These are phyloP conservation scores for Grantiella picta DNA, from an alignment of 2,113 vertebrate genomes.

Conservation along the genomic window DNA sequence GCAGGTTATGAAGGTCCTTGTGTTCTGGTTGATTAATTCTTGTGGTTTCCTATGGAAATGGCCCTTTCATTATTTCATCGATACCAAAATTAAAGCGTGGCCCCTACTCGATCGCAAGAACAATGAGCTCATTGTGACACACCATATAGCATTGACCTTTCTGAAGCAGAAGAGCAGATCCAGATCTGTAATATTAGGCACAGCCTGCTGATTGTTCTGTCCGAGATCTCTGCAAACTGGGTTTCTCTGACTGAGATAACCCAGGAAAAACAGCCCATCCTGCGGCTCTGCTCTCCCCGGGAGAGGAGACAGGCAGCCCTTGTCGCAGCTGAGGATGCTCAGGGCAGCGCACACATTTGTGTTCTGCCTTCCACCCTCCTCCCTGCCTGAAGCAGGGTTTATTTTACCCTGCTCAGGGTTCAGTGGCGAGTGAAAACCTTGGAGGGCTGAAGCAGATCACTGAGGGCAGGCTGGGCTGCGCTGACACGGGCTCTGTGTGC, in stretches of 20 bases:
- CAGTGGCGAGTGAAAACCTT: neutral
- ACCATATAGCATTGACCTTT: neutral
- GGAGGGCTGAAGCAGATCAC: fast-evolving
- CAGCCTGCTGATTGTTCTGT: neutral
- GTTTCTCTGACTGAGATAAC: neutral
- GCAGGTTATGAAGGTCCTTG: neutral
- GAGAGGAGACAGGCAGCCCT: neutral
- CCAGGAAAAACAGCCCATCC: neutral
- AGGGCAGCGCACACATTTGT: fast-evolving
- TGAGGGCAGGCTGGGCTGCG: neutral
- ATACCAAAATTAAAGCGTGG: neutral
- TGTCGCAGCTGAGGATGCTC: fast-evolving
- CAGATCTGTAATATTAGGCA: neutral
- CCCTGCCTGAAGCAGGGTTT: neutral
- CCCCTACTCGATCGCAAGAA: neutral
- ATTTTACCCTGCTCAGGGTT: neutral
- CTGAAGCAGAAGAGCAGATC: neutral
- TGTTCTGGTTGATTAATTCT: conserved; percentile 22
- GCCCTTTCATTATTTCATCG: neutral
- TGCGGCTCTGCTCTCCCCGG: neutral
- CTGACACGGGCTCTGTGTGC: neutral
- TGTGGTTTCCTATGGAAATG: neutral
- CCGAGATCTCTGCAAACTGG: neutral
- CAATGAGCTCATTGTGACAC: neutral
- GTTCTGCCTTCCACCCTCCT: neutral